Conservation (phyloP, 2,113 vertebrate genomes). For the Myotis brandtii region DNA sequence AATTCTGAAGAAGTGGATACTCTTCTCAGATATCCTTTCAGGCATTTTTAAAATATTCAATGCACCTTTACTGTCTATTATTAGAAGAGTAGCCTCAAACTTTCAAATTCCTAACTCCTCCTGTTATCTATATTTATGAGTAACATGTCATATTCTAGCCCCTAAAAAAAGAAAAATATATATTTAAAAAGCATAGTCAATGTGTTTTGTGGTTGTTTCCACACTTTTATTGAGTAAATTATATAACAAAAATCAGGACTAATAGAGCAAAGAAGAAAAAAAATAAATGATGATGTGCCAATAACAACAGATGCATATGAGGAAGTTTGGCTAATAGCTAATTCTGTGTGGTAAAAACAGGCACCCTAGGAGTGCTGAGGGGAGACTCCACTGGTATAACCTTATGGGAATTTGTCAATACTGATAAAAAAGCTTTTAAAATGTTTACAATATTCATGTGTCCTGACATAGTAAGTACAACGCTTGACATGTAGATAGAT, state of each 20-base stretch:
- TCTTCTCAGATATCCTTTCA: not conserved
- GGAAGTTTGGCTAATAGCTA: not conserved
- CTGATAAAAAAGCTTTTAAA: not conserved
- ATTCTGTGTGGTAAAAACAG: not conserved
- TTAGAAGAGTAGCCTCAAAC: not conserved
- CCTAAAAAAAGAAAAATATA: not conserved
- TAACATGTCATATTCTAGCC: not conserved
- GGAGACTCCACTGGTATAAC: not conserved
- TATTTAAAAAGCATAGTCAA: not conserved
- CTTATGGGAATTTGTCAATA: not conserved
- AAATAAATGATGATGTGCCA: not conserved
- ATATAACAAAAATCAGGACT: not conserved
- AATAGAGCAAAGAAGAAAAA: not conserved
- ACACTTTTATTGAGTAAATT: not conserved
- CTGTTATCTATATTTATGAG: not conserved
- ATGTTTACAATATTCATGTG: not conserved
- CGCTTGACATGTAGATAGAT: not conserved
- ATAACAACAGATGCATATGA: not conserved
- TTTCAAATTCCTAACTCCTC: not conserved
- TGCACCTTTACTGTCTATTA: not conserved
- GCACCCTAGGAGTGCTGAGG: not conserved
- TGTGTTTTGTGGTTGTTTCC: not conserved
- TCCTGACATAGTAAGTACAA: not conserved
- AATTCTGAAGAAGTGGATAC: not conserved
- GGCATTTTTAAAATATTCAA: not conserved